Evolutionary conservation across 2,888 invertebrate species (phyloP), one percentile per base, ranked within the genome.

Genomic region (Leptothorax acervorum): DNA sequence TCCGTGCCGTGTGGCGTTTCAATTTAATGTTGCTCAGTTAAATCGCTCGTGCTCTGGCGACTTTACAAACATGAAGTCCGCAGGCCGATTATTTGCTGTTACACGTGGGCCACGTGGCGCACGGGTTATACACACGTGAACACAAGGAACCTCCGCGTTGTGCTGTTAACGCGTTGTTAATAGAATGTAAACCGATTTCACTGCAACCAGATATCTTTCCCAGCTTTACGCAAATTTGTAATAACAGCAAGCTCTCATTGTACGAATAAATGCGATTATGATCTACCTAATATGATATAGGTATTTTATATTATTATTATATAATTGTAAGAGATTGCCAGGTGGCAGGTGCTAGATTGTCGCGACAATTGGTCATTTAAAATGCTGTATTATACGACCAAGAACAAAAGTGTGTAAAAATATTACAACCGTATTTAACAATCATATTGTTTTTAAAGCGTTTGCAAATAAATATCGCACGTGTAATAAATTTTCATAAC

Each of bases 21-120:
- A 87, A 85, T 87, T 87, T 83, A 87, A 83, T 55, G 74, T 85
- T 60, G 65, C 55, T 68, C 81, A 63, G 48, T 53, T 78, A 84
- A 87, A 84, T 87, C 82, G 76, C 39, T 70, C 78, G 76, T 62
- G 83, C 66, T 71, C 51, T 39, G 57, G 39, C 51, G 60, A 71
- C 53, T 66, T 66, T 35, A 62, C 66, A 84, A 87, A 82, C 76
- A 84, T 42, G 57, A 71, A n/a, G 31, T 74, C 57, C 75, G 53
- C 18, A 39, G 53, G 15, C 31, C 71, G 82, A 83, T 88, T 87
- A 88, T 87, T 85, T 65, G 65, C 51, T 65, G 60, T 70, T 60
- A 78, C 73, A 81, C 42, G 70, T 76, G 75, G 60, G 53, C 35
- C 60, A 12, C 60, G 70, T 76, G 75, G 60, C 57, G 42, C 60